Conservation (phyloP, 2,888 invertebrate species). For the Camptogramma bilineatum region DNA sequence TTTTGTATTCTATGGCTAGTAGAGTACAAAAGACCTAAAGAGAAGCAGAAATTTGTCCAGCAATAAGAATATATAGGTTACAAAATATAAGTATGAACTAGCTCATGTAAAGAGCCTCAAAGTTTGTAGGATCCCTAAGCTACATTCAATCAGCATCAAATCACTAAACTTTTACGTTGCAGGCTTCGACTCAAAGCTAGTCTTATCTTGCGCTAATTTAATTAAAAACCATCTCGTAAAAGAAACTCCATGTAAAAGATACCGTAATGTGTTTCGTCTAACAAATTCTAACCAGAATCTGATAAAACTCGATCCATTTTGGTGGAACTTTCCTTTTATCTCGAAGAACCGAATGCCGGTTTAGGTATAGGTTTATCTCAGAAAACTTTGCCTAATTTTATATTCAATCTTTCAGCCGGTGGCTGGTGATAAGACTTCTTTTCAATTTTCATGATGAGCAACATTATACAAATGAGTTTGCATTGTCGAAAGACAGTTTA, state of each 20-base stretch:
- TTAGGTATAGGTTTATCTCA: constrained; percentile 44
- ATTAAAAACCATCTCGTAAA: constrained; percentile 57
- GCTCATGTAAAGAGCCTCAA: not conserved
- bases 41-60: too few species aligned
- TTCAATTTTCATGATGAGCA: constrained; percentile 44
- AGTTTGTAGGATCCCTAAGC: not conserved
- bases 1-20: too few species aligned
- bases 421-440: constrained; percentile 43
- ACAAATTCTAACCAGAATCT: constrained; percentile 54
- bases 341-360: constrained; percentile 39
- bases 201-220: constrained; percentile 46
- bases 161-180: constrained; percentile 7
- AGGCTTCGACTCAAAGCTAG: constrained; percentile 11
- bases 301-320: constrained; percentile 55
- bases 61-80: too few species aligned
- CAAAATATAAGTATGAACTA: not conserved
- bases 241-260: constrained; percentile 49
- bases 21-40: too few species aligned
- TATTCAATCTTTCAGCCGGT: constrained; percentile 50
- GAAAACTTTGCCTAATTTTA: constrained; percentile 47
- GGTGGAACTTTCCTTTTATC: constrained; percentile 49
- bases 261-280: constrained; percentile 50
- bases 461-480: constrained; percentile 38
- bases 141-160: constrained; percentile 1
- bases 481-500: constrained; percentile 11